Evolutionary conservation across 2,797 vertebrate genomes (phyloP).

Genomic region (Columba guinea): DNA sequence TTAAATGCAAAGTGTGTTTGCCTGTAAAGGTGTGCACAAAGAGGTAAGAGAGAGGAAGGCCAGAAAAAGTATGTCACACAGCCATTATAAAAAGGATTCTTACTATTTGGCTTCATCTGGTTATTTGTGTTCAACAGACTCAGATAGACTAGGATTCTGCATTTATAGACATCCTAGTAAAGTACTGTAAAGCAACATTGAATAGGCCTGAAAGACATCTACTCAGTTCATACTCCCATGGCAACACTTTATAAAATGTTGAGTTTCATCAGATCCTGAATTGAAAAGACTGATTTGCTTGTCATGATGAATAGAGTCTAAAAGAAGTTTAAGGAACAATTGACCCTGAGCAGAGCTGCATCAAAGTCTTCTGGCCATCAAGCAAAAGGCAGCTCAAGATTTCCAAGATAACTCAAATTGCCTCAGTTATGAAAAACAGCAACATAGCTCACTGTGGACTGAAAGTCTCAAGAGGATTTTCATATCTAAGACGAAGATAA

Average conservation of each 20-base stretch:
- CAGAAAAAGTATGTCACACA: not conserved
- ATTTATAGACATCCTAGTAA: constrained; percentile 59
- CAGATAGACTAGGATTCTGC: constrained; percentile 28
- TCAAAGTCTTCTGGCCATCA: constrained; percentile 66
- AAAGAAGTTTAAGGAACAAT: constrained; percentile 79
- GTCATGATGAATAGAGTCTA: constrained; percentile 77
- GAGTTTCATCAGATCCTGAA: constrained; percentile 78
- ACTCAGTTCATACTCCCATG: constrained; percentile 73
- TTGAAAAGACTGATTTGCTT: constrained; percentile 81
- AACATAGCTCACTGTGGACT: constrained; percentile 29
- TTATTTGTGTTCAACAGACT: constrained; percentile 43
- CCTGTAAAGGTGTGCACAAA: not conserved
- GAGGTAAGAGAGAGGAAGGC: not conserved
- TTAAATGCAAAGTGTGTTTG: not conserved
- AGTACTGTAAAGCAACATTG: constrained; percentile 54
- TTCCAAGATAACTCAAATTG: constrained; percentile 69
- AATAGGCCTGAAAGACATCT: constrained; percentile 72
- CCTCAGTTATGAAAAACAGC: constrained; percentile 57
- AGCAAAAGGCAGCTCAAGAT: constrained; percentile 67
- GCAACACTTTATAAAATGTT: constrained; percentile 75
- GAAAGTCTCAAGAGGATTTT: constrained; percentile 66
- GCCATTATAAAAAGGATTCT: not conserved
- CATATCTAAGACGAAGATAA: constrained; percentile 69
- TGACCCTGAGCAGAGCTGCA: constrained; percentile 70
- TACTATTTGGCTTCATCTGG: not conserved